These are phyloP conservation scores for Eilema griseolum DNA, from an alignment of 2,888 invertebrate species.

Conservation along the genomic window DNA sequence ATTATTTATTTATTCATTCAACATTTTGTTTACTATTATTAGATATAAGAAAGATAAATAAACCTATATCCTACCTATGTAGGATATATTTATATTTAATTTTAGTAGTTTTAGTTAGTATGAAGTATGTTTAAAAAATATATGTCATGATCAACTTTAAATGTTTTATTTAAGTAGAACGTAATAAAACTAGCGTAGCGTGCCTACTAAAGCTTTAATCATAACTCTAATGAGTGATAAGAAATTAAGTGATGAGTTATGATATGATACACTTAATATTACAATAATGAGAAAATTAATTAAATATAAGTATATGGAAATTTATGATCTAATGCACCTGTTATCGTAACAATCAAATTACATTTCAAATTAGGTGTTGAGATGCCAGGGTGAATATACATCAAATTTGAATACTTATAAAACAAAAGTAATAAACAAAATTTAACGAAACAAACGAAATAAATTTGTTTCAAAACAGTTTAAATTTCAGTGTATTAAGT, in stretches of 20 bases:
- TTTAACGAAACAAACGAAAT: not conserved
- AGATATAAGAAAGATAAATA: not conserved
- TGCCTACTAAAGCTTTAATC: constrained; percentile 36
- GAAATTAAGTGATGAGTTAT: constrained; percentile 46
- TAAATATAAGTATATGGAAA: constrained; percentile 40
- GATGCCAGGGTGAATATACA: constrained; percentile 30
- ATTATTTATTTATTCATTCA: not conserved
- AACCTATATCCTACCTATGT: too few species aligned
- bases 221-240: constrained; percentile 42
- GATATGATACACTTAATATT: constrained; percentile 47
- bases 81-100: too few species aligned
- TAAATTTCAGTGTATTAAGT: not conserved
- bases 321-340: constrained; percentile 45
- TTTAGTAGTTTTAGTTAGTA: too few species aligned
- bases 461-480: constrained; percentile 4
- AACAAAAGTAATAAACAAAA: too few species aligned
- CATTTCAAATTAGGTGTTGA: constrained; percentile 49
- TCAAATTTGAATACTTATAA: constrained; percentile 1
- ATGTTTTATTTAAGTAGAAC: not conserved
- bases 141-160: not conserved
- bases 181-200: too few species aligned
- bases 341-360: constrained; percentile 51
- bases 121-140: too few species aligned
- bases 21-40: not conserved
- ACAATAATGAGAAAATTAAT: constrained; percentile 52